Evolutionary conservation across 2,113 vertebrate species (phyloP).

Genomic region (Pipa parva): DNA sequence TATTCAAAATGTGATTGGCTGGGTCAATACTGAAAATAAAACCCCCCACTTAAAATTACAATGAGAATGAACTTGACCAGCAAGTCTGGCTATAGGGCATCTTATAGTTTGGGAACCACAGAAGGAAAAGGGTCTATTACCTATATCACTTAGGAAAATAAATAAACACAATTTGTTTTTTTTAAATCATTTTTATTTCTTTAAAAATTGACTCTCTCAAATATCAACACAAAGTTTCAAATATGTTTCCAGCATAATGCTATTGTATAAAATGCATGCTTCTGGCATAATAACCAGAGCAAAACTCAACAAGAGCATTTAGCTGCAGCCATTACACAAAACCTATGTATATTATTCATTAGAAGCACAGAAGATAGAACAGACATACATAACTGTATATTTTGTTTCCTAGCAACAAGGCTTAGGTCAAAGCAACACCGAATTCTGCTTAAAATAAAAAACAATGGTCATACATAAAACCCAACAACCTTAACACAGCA

Average conservation of each 20-base stretch:
- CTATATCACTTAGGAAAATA: no score
- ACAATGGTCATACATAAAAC: constrained; percentile 66
- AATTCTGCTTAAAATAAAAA: constrained; percentile 64
- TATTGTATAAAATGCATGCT: constrained; percentile 77
- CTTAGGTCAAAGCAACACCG: constrained; percentile 67
- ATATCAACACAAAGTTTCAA: constrained; percentile 77
- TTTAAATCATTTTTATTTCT: no score
- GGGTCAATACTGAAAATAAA: no score
- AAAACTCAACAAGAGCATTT: constrained; percentile 72
- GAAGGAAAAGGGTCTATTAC: no score
- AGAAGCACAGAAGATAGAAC: constrained; percentile 70
- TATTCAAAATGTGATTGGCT: no score
- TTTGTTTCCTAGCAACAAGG: constrained; percentile 71
- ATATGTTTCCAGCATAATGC: constrained; percentile 72
- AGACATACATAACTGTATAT: constrained; percentile 70
- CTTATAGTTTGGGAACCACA: no score
- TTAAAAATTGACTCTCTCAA: no score
- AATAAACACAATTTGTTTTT: no score
- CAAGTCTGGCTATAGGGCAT: no score
- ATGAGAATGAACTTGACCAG: no score
- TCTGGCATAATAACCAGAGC: constrained; percentile 74
- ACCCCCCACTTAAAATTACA: no score
- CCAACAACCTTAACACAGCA: constrained; percentile 68
- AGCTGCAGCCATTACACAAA: constrained; percentile 71
- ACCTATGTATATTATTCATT: constrained; percentile 72